Evolutionary conservation across 2,888 invertebrate genomes (phyloP).

Genomic region (Stenchaetothrips biformis): DNA sequence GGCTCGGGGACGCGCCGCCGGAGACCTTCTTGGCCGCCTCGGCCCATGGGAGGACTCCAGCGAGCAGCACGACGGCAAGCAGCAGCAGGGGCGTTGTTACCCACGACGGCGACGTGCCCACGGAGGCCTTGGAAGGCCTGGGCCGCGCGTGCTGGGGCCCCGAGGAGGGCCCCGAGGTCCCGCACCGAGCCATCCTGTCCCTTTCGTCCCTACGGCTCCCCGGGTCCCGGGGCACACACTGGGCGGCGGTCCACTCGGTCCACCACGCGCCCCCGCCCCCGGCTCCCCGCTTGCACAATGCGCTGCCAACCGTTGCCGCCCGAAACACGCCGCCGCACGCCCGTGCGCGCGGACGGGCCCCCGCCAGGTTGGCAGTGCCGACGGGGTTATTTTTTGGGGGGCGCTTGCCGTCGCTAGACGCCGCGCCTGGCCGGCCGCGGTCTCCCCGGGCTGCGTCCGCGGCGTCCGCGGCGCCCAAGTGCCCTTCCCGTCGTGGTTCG

Average conservation of each 20-base stretch:
- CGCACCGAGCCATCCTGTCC: slow-evolving; percentile 22
- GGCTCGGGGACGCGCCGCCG: slow-evolving; percentile 44
- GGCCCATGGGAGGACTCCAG: slow-evolving; percentile 39
- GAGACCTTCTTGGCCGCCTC: slow-evolving; percentile 45
- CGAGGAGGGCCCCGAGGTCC: neutral
- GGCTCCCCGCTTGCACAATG: slow-evolving; percentile 10
- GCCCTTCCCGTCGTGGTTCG: no score
- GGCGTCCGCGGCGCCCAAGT: neutral
- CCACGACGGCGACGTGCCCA: neutral
- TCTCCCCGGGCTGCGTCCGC: neutral
- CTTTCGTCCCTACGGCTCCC: slow-evolving; percentile 20
- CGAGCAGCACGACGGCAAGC: slow-evolving; percentile 13
- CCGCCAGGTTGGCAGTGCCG: slow-evolving; percentile 1
- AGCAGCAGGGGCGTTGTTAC: neutral
- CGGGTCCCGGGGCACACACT: slow-evolving; percentile 22
- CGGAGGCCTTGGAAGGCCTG: neutral
- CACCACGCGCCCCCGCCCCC: slow-evolving; percentile 20
- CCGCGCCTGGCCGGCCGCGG: neutral
- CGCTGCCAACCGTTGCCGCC: neutral
- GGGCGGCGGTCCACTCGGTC: slow-evolving; percentile 12
- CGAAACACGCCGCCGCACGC: neutral
- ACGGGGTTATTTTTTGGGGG: slow-evolving; percentile 17
- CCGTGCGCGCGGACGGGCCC: neutral
- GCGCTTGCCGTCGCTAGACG: slow-evolving; percentile 1
- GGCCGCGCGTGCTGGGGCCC: neutral